These are phyloP conservation scores for Meghimatium bilineatum DNA, from an alignment of 2,888 invertebrate genomes.

Conservation along the genomic window DNA sequence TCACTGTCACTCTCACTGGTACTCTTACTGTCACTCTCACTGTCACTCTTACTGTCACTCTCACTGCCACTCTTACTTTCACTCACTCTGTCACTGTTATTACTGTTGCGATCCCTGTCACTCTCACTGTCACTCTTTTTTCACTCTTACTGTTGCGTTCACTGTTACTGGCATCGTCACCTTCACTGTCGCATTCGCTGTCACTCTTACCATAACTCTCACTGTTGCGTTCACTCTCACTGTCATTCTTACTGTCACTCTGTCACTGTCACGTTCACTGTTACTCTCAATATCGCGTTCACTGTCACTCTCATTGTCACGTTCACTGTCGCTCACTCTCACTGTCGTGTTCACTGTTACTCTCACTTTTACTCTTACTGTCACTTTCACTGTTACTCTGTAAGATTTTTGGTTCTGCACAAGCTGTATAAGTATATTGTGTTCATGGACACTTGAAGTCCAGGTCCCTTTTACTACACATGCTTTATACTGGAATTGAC, in stretches of 20 bases:
- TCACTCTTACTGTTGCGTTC: background rate
- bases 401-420: no score
- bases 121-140: background rate
- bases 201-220: background rate
- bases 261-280: no score
- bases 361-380: background rate
- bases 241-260: constrained; percentile 11
- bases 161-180: no score
- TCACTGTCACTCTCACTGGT: background rate
- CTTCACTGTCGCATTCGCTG: no score
- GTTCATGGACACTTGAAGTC: no score
- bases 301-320: background rate
- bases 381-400: no score
- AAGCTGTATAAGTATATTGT: no score
- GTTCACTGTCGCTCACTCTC: background rate
- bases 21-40: background rate
- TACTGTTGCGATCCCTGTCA: background rate
- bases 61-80: background rate
- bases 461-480: no score
- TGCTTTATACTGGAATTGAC: no score
- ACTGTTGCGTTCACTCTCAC: background rate
- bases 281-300: background rate
- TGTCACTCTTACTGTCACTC: background rate
- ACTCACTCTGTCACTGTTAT: background rate
- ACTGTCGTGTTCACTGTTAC: no score